Percentiles rank a stretch among this genome's conserved stretches.
Conservation (phyloP, 2,797 vertebrate genomes). For the Rachycentron canadum region DNA sequence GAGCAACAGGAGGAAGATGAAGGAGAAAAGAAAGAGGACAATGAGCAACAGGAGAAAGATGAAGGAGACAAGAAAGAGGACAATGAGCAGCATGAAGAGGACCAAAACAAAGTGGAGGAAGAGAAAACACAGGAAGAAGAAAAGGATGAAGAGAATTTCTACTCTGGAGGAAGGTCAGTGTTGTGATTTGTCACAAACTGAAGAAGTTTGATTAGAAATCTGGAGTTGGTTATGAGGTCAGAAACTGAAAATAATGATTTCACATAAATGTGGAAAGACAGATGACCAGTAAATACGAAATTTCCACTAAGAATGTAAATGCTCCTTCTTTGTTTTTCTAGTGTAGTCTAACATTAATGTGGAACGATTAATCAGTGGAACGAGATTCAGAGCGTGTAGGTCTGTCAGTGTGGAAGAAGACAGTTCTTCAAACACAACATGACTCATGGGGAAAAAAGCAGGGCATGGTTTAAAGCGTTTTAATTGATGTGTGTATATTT, state of each 20-base stretch:
- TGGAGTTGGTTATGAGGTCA: too few species aligned
- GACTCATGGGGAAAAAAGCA: background rate
- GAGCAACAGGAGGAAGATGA: background rate
- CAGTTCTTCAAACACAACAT: background rate
- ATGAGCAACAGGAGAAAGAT: background rate
- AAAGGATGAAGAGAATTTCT: conserved; percentile 56
- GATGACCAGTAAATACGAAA: background rate
- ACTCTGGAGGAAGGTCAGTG: conserved; percentile 76
- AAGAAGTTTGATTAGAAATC: too few species aligned
- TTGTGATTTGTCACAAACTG: background rate
- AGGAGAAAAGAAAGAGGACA: background rate
- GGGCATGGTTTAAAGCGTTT: background rate
- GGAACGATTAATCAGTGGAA: too few species aligned
- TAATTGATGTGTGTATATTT: background rate
- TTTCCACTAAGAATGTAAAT: too few species aligned
- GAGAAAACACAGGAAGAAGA: conserved; percentile 46
- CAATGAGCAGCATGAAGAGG: conserved; percentile 45
- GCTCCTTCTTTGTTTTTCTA: background rate
- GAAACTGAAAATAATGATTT: too few species aligned
- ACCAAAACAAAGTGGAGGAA: conserved; percentile 39
- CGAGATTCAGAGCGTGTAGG: background rate
- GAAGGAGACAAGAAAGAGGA: conserved; percentile 10
- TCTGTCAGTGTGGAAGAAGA: background rate
- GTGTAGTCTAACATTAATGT: background rate
- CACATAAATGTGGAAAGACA: background rate